A percentile compares a stretch with the other conserved stretches of the same genome.
phyloP scores from a whole-genome alignment of 2,113 vertebrate species.

The Campylomormyrus tamandua region DNA sequence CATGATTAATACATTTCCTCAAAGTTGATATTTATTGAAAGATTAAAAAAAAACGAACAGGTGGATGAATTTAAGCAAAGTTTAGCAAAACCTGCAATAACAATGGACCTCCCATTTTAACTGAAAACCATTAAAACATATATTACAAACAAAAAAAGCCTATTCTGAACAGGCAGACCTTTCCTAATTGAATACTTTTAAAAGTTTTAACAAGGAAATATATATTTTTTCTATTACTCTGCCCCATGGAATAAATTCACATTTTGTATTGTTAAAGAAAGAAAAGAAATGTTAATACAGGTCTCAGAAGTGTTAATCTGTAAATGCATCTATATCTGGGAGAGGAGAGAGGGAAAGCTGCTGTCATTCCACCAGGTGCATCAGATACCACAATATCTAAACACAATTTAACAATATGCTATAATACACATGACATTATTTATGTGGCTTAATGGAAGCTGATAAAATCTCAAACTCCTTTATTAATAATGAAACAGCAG shows the following conservation, averaged over 20 bases:
- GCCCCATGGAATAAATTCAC: constrained; percentile 60
- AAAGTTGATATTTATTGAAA: background rate
- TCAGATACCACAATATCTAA: constrained; percentile 23
- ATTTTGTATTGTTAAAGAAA: constrained; percentile 41
- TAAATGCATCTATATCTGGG: constrained; percentile 39
- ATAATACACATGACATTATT: background rate
- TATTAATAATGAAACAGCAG: background rate
- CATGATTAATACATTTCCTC: background rate
- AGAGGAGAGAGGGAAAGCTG: background rate
- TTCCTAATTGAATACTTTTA: constrained; percentile 50
- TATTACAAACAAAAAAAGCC: constrained; percentile 1
- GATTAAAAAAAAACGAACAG: background rate
- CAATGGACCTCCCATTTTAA: background rate
- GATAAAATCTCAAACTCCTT: background rate
- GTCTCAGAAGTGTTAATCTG: constrained; percentile 56
- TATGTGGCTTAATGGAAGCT: background rate
- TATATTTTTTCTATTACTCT: constrained; percentile 46
- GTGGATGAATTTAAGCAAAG: background rate
- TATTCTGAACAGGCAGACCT: constrained; percentile 27
- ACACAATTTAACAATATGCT: constrained; percentile 26
- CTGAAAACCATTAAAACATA: background rate
- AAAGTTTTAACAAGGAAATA: constrained; percentile 45
- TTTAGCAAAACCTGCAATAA: background rate
- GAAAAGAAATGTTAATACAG: constrained; percentile 49
- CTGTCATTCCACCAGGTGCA: constrained; percentile 31